Evolutionary conservation across 2,888 invertebrate genomes (phyloP).

Genomic region (Chironomus tentans): DNA sequence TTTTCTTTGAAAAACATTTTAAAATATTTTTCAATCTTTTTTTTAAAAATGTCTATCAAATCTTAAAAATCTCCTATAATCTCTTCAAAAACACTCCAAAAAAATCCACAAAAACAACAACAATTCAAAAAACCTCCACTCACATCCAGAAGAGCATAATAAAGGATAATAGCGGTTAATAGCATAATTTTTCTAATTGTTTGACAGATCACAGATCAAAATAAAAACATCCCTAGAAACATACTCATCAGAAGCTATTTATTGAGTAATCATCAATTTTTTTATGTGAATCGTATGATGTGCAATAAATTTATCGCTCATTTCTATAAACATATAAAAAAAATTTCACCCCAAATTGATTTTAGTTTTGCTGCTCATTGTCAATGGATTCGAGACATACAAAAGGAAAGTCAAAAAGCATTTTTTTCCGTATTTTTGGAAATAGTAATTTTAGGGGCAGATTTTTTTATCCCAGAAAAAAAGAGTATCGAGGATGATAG

Average conservation of each 20-base stretch:
- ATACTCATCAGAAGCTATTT: constrained; percentile 15
- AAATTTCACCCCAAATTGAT: constrained; percentile 1
- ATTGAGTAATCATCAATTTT: constrained; percentile 22
- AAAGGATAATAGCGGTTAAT: not conserved
- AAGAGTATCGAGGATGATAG: not conserved
- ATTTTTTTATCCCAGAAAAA: constrained; percentile 8
- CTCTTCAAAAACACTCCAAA: not conserved
- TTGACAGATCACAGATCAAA: constrained; percentile 8
- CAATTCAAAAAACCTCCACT: not conserved
- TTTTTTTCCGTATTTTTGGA: constrained; percentile 16
- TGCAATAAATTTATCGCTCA: constrained; percentile 22
- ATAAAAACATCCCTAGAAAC: constrained; percentile 7
- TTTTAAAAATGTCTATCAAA: not conserved
- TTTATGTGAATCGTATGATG: constrained; percentile 6
- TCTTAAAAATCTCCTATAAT: too few species aligned
- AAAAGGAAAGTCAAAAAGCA: constrained; percentile 6
- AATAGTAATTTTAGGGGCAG: constrained; percentile 23
- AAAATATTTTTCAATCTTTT: too few species aligned
- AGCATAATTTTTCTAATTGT: constrained; percentile 4
- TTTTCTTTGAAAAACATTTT: too few species aligned
- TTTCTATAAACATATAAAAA: constrained; percentile 4
- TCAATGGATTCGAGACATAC: too few species aligned
- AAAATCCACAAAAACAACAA: not conserved
- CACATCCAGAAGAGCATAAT: too few species aligned
- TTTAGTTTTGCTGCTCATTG: not conserved